These are phyloP conservation scores for Lophotis ruficrista DNA, from an alignment of 2,113 vertebrate genomes.

Conservation along the genomic window DNA sequence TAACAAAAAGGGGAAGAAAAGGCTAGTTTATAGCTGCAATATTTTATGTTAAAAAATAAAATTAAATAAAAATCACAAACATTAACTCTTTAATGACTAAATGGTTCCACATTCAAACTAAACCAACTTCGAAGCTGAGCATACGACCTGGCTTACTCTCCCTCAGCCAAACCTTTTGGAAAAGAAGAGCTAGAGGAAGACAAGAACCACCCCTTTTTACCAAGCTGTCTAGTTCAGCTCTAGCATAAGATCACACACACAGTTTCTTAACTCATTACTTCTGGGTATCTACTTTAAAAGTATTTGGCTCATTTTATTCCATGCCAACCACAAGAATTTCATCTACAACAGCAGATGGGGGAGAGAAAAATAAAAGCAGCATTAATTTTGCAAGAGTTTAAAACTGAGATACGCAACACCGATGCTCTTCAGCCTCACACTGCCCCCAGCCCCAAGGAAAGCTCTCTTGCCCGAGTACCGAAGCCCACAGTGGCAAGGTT, in stretches of 20 bases:
- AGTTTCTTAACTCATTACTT: background rate
- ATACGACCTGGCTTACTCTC: background rate
- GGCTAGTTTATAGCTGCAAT: background rate
- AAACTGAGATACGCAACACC: background rate
- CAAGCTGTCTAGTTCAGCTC: background rate
- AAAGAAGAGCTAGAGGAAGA: background rate
- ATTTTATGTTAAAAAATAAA: background rate
- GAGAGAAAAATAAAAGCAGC: background rate
- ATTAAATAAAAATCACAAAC: background rate
- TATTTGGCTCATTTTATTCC: background rate
- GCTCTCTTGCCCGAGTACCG: fast-evolving
- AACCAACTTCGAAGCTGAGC: background rate
- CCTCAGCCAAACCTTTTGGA: background rate
- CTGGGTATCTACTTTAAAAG: background rate
- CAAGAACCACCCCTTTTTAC: background rate
- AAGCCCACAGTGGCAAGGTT: background rate
- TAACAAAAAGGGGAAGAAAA: background rate
- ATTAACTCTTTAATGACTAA: background rate
- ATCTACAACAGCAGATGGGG: background rate
- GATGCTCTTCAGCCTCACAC: background rate
- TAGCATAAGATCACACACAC: background rate
- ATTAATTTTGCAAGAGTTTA: background rate
- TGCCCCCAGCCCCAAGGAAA: background rate
- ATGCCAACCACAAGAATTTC: background rate
- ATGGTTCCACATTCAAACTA: background rate